These are phyloP conservation scores for Cichlasoma orientale DNA, from an alignment of 2,797 vertebrate species.

Conservation along the genomic window DNA sequence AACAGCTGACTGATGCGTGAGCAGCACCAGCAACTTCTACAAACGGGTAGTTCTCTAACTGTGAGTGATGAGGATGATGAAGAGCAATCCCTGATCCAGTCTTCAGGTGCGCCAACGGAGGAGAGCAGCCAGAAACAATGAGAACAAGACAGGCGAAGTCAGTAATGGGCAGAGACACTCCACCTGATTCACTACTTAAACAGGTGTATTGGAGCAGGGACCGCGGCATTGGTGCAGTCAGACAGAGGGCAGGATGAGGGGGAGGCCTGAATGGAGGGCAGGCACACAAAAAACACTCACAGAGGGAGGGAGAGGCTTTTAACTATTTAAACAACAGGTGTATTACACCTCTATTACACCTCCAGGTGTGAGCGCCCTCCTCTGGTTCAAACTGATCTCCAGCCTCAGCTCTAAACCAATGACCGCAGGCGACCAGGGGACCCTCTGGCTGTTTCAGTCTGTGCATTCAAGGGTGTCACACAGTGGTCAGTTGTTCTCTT, in stretches of 20 bases:
- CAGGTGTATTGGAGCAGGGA: background rate
- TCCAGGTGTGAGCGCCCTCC: background rate
- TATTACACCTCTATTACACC: too few relatives aligned
- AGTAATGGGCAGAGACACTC: background rate
- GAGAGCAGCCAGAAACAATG: background rate
- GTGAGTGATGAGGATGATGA: background rate
- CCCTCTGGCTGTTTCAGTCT: background rate
- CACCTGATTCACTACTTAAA: background rate
- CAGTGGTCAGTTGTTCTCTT: background rate
- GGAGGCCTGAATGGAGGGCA: too few relatives aligned
- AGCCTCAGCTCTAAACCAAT: background rate
- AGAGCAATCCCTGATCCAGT: too few relatives aligned
- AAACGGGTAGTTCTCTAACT: background rate
- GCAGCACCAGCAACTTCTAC: background rate
- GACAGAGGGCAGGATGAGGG: too few relatives aligned
- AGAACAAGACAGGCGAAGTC: background rate
- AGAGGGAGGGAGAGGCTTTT: too few relatives aligned
- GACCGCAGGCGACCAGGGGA: fast-evolving
- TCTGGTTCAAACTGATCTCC: background rate
- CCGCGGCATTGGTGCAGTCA: too few relatives aligned
- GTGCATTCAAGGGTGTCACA: background rate
- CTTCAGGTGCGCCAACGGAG: background rate
- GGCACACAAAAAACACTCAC: background rate
- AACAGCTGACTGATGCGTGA: background rate
- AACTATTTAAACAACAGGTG: background rate